Evolutionary conservation across 2,888 invertebrate species (phyloP).

Genomic region (Amiota mariae): DNA sequence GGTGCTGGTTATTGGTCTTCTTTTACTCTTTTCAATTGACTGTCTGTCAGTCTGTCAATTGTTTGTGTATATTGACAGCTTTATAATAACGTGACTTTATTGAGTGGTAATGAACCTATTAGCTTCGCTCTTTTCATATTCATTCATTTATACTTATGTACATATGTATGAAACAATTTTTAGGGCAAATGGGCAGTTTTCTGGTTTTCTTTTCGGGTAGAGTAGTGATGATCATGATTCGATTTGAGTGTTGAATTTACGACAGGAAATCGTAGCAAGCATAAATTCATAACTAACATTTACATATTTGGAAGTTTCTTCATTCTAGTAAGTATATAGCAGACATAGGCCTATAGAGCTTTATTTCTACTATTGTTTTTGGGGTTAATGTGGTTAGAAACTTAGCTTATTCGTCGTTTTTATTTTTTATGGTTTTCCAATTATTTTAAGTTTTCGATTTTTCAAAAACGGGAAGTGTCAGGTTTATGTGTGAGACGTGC

Average conservation of each 20-base stretch:
- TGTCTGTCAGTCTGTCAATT: constrained; percentile 39
- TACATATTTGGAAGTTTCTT: constrained; percentile 16
- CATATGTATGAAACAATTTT: not conserved
- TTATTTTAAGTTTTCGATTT: constrained; percentile 37
- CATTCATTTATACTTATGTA: not conserved
- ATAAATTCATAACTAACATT: constrained; percentile 47
- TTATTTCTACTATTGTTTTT: constrained; percentile 25
- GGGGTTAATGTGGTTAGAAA: constrained; percentile 28
- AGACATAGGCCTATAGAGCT: too few relatives aligned
- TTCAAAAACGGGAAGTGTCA: constrained; percentile 49
- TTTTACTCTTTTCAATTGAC: constrained; percentile 39
- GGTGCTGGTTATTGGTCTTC: too few relatives aligned
- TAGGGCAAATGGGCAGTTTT: not conserved
- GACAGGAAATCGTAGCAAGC: constrained; percentile 69
- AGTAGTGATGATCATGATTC: not conserved
- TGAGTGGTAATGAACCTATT: constrained; percentile 70
- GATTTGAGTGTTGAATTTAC: constrained; percentile 63
- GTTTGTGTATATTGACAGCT: constrained; percentile 46
- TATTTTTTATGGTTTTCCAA: constrained; percentile 54
- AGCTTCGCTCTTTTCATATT: constrained; percentile 40
- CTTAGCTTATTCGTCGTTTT: not conserved
- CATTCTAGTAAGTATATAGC: not conserved
- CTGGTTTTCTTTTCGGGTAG: not conserved
- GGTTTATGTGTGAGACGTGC: constrained; percentile 60
- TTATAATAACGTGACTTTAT: constrained; percentile 69